phyloP scores from a whole-genome alignment of 2,797 vertebrate genomes.

The Protonibea diacanthus region DNA sequence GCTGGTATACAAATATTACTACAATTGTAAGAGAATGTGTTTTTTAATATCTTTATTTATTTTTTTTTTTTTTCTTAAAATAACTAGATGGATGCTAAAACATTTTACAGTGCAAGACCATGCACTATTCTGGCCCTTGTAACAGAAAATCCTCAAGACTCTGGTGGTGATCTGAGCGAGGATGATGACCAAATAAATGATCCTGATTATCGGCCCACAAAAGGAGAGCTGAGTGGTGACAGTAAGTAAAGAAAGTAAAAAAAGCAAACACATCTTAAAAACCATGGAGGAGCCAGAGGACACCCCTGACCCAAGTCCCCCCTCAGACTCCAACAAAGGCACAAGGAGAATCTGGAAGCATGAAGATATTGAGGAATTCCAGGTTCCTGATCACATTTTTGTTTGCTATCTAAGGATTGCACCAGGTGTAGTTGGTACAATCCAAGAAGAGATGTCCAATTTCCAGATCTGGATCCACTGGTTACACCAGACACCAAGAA shows the following conservation, averaged over 20 bases:
- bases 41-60: no score
- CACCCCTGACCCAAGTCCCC: neutral
- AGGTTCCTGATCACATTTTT: neutral
- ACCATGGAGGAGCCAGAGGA: neutral
- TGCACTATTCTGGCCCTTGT: neutral
- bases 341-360: neutral
- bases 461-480: no score
- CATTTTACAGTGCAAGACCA: slow-evolving; percentile 11
- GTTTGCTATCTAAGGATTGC: no score
- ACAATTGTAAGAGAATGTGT: no score
- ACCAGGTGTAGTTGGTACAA: no score
- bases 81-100: neutral
- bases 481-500: no score
- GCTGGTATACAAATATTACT: no score
- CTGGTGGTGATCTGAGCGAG: neutral
- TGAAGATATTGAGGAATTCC: slow-evolving; percentile 10
- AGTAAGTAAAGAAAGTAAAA: no score
- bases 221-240: neutral
- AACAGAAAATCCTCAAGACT: slow-evolving; percentile 22
- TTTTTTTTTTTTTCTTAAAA: neutral
- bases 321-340: neutral
- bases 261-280: slow-evolving; percentile 24
- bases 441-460: no score
- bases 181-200: neutral
- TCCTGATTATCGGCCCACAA: slow-evolving; percentile 30